Evolutionary conservation across 2,113 vertebrate species (phyloP), one percentile per base, ranked within the genome.

Genomic region (Chloroceryle aenea): DNA sequence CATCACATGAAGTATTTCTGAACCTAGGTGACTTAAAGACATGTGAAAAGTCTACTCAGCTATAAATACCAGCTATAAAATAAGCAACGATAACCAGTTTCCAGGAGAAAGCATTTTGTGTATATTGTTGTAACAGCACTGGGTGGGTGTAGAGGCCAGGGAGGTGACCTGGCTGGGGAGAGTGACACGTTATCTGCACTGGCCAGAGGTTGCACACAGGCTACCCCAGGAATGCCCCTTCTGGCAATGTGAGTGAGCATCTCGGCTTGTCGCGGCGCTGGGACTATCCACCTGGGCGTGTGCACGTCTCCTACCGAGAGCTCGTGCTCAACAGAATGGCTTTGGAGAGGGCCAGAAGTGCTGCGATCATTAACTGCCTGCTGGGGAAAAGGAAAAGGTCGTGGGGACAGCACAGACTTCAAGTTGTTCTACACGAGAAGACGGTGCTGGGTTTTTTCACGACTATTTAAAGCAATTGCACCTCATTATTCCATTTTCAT

Each of bases 141-240:
- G 32, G 5, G 62, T 14, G 7, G 17, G 11, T 43, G 67, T 26
- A 62, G 23, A 62, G 32, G 42, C 14, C 67, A 67, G n/a, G 17
- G 48, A 38, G n/a, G 4, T 10, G 40, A 50, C 1, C 5, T 4
- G 27, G 30, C 21, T 0, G 4, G 3, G 2, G 40, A 66, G 81
- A 27, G 10, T 22, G 58, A 14, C 40, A 14, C 1, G 2, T 59
- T 59, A 4, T 8, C 61, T 30, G 75, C 25, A 6, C 12, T 22
- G 29, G 45, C 45, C 30, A 3, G 8, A 17, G 36, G 52, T 47
- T 50, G 59, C 0, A 9, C 66, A 22, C 3, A 3, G 76, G 10
- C 47, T 42, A 23, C 66, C 27, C 34, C 55, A 72, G 67, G 7
- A 83, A n/a, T 0, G 12, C 53, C 59, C 53, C 32, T 48, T 4